These are phyloP conservation scores for Electrophaes corylata DNA, from an alignment of 2,888 invertebrate species.

Conservation along the genomic window DNA sequence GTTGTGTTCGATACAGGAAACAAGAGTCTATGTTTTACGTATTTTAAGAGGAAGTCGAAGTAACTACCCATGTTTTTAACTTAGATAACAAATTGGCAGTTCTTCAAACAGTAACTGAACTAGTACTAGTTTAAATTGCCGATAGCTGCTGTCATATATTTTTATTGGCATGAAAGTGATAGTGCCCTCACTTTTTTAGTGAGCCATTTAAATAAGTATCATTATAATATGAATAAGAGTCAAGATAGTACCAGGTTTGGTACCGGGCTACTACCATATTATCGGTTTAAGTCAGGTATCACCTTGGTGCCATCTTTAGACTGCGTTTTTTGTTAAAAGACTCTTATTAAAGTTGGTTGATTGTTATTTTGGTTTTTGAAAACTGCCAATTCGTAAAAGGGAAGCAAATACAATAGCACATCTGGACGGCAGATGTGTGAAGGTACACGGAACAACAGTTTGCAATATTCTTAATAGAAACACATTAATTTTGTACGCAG, in stretches of 20 bases:
- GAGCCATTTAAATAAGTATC: too few species aligned
- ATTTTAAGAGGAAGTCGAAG: constrained; percentile 57
- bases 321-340: too few species aligned
- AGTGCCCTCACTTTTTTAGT: too few species aligned
- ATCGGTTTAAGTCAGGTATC: too few species aligned
- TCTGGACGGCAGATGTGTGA: constrained; percentile 81
- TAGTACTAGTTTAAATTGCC: too few species aligned
- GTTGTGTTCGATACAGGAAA: constrained; percentile 28
- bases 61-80: constrained; percentile 61
- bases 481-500: constrained; percentile 79
- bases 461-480: constrained; percentile 75
- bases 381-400: constrained; percentile 78
- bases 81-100: constrained; percentile 74
- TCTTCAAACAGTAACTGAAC: constrained; percentile 53
- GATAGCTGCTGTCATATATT: too few species aligned
- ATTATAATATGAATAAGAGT: too few species aligned
- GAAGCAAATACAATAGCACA: constrained; percentile 76
- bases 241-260: too few species aligned
- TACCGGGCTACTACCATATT: too few species aligned
- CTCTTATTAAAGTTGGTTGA: too few species aligned
- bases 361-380: constrained; percentile 48
- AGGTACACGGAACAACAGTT: constrained; percentile 82
- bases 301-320: too few species aligned
- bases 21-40: constrained; percentile 30
- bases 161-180: too few species aligned